Evolutionary conservation across 2,797 vertebrate species (phyloP), one percentile per base, ranked within the genome.

Genomic region (Salarias fasciatus): DNA sequence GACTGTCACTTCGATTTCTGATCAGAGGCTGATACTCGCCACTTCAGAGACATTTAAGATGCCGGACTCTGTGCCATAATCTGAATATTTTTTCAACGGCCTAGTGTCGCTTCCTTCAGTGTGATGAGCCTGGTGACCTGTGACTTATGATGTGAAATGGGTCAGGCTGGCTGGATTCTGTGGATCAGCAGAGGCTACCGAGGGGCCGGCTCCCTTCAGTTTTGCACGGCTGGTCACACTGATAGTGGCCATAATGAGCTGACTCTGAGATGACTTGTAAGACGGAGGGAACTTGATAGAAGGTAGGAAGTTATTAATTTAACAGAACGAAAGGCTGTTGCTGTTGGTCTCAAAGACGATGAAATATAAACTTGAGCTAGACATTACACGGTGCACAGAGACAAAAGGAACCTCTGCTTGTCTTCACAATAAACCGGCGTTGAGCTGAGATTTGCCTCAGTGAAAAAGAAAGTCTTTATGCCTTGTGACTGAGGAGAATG

Each of bases 401-500:
- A 51, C 47, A 8, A 43, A 30, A 30, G 31, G 38, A 54, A 57
- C 61, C 35, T 62, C 64, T 71, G 49, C 14, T 47, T 61, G n/a
- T 66, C 60, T 41, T 54, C 60, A 84, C 82, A 84, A 73, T 72
- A 46, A 62, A 59, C 71, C 76, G 64, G 77, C 80, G 79, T 29
- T 53, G 24, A 49, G 51, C 53, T 77, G 63, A 63, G 72, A 61
- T 83, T 53, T 74, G 75, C 76, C 64, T 80, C 71, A 80, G 44
- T 69, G 47, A 70, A 11, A 37, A 66, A 61, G 72, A 83, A 77
- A 78, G 69, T 52, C 72, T 78, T 88, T 87, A 74, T 84, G 86
- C 83, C 84, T 40, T 75, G 78, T 87, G 88, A 80, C 57, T 53
- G 53, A 24, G 51, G 74, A 88, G 83, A 92, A 91, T 86, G 73